Evolutionary conservation across 2,113 vertebrate genomes (phyloP).

Genomic region (Erythrocercus mccallii): DNA sequence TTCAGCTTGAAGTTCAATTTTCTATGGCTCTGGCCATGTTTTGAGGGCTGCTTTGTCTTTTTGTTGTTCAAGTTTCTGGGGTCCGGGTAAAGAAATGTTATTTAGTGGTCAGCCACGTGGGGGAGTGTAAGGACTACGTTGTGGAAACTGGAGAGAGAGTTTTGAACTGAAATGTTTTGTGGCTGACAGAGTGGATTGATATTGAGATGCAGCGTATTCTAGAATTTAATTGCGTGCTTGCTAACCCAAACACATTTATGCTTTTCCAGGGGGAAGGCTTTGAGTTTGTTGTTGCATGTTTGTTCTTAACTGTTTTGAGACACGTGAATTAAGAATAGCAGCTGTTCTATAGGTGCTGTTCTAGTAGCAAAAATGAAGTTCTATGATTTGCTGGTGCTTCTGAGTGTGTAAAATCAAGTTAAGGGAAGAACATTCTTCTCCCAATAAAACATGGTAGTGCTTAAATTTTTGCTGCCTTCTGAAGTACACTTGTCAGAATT

Average conservation of each 20-base stretch:
- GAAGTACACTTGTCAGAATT: neutral
- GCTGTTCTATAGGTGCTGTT: neutral
- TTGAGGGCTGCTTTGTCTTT: neutral
- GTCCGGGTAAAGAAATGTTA: neutral
- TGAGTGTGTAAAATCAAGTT: neutral
- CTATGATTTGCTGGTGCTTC: accelerated
- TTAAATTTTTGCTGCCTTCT: neutral
- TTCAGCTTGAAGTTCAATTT: neutral
- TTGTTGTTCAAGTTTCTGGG: neutral
- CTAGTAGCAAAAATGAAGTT: neutral
- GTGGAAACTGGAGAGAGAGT: neutral
- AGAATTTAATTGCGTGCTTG: neutral
- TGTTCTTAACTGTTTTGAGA: neutral
- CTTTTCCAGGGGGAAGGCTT: neutral
- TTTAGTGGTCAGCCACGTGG: conserved; percentile 5
- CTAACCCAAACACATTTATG: neutral
- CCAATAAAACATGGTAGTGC: neutral
- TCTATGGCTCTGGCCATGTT: neutral
- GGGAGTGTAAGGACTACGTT: conserved; percentile 19
- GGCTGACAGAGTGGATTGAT: neutral
- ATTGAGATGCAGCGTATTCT: neutral
- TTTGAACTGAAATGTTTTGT: neutral
- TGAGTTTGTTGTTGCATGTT: neutral
- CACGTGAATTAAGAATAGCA: neutral
- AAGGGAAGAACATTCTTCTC: neutral